Conservation (phyloP, 1,140 invertebrate species). For the Ganaspis sp. region DNA sequence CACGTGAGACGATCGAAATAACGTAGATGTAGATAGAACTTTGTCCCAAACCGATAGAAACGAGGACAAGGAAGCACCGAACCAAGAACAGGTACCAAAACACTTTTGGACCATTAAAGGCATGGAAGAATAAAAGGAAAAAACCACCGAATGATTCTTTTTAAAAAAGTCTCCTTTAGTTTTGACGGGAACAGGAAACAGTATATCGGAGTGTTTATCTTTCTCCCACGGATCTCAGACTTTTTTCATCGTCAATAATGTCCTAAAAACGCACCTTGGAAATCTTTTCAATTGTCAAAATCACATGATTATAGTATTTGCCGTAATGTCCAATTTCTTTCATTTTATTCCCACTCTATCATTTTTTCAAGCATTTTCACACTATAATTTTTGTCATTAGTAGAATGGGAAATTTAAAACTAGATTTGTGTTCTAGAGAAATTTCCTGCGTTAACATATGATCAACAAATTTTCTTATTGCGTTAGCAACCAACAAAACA, state of each 20-base stretch:
- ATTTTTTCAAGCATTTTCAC: no score
- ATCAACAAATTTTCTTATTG: no score
- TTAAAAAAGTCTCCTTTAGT: neutral
- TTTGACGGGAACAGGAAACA: neutral
- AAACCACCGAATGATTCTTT: constrained; percentile 6
- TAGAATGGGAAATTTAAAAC: no score
- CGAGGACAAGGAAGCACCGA: neutral
- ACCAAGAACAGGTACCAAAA: constrained; percentile 14
- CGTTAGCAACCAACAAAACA: no score
- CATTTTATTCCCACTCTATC: no score
- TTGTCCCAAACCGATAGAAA: neutral
- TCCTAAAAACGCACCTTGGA: neutral
- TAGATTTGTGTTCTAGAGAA: no score
- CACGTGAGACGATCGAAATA: constrained; percentile 29
- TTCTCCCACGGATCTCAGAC: neutral
- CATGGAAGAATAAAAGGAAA: neutral
- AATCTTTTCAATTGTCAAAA: neutral
- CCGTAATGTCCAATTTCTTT: neutral
- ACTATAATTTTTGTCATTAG: no score
- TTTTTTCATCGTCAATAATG: constrained; percentile 1
- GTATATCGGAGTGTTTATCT: constrained; percentile 3
- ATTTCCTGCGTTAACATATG: no score
- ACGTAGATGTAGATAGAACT: constrained; percentile 13
- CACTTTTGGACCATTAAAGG: constrained; percentile 26
- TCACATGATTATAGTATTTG: constrained; percentile 5